phyloP scores from a whole-genome alignment of 2,888 invertebrate genomes.

The Mythimna impura region DNA sequence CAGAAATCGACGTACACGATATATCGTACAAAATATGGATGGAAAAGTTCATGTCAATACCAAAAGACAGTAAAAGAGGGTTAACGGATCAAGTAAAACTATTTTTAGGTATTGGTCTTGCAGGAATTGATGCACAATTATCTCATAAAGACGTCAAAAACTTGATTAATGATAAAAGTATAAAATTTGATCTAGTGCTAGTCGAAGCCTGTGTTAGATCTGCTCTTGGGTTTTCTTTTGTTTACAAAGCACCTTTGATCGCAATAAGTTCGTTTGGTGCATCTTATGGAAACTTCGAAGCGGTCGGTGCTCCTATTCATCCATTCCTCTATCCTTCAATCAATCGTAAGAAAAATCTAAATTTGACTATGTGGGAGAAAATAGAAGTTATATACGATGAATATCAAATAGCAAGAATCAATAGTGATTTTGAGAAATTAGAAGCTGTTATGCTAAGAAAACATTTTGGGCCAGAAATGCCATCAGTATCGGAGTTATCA shows the following conservation, averaged over 20 bases:
- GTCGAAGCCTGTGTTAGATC: constrained; percentile 63
- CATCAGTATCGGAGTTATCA: constrained; percentile 60
- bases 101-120: constrained; percentile 32
- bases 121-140: constrained; percentile 56
- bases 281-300: constrained; percentile 50
- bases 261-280: constrained; percentile 70
- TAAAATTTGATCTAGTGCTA: constrained; percentile 66
- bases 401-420: constrained; percentile 34
- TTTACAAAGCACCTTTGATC: constrained; percentile 67
- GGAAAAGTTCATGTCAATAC: constrained; percentile 15
- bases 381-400: constrained; percentile 57
- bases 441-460: constrained; percentile 46
- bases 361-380: constrained; percentile 73
- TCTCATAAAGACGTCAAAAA: constrained; percentile 57
- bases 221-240: constrained; percentile 54
- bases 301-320: constrained; percentile 67
- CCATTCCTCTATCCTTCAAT: constrained; percentile 67
- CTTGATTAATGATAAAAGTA: constrained; percentile 58
- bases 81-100: constrained; percentile 40
- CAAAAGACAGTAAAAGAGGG: constrained; percentile 33
- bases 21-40: constrained; percentile 66
- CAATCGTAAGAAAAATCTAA: constrained; percentile 57
- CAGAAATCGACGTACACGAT: constrained; percentile 76
- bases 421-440: constrained; percentile 49
- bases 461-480: constrained; percentile 67